Percentiles rank a stretch among this genome's conserved stretches.
These are phyloP conservation scores for Mamestra brassicae DNA, from an alignment of 2,888 invertebrate genomes.

Conservation along the genomic window DNA sequence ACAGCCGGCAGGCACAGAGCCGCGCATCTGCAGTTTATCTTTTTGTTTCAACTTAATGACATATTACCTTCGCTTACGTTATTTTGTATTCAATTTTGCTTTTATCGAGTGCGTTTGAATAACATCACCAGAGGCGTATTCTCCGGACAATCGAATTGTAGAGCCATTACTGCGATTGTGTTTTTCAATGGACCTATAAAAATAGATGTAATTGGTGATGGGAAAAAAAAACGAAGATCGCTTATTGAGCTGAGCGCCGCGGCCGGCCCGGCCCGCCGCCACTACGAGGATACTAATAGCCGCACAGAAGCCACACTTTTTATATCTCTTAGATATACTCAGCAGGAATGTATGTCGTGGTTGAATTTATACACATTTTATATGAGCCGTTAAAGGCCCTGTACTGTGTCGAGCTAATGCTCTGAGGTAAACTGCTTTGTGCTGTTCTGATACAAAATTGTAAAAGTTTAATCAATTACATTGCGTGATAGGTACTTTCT, in stretches of 20 bases:
- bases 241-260: constrained; percentile 76
- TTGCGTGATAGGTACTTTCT: constrained; percentile 3
- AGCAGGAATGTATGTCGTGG: constrained; percentile 61
- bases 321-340: constrained; percentile 58
- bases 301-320: constrained; percentile 75
- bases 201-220: constrained; percentile 84
- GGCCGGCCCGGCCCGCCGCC: constrained; percentile 51
- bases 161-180: constrained; percentile 81
- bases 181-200: constrained; percentile 83
- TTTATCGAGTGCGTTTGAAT: constrained; percentile 75
- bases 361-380: constrained; percentile 55
- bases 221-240: constrained; percentile 83
- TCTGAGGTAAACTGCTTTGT: constrained; percentile 31
- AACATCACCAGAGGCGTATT: constrained; percentile 75
- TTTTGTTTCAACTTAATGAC: constrained; percentile 65
- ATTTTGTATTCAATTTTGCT: constrained; percentile 73
- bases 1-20: constrained; percentile 45
- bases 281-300: constrained; percentile 74
- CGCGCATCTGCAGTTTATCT: constrained; percentile 48
- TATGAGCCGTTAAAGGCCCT: constrained; percentile 40
- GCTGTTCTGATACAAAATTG: neutral
- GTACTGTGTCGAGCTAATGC: constrained; percentile 41
- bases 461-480: constrained; percentile 5
- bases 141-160: constrained; percentile 80
- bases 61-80: constrained; percentile 65